Conservation (phyloP, 2,797 vertebrate species). For the Falco cherrug region DNA sequence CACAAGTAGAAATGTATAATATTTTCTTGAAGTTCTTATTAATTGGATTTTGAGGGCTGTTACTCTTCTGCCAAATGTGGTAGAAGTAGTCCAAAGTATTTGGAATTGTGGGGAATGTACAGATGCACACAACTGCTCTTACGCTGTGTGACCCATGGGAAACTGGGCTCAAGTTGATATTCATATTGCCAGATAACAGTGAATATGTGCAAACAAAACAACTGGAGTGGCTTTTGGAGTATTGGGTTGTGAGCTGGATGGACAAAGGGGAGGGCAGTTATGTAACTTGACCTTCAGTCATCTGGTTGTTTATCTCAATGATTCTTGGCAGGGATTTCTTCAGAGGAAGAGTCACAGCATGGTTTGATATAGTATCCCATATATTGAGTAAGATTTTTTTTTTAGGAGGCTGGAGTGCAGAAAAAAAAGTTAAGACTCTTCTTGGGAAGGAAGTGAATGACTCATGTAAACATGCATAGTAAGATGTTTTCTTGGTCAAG, state of each 20-base stretch:
- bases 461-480: background rate
- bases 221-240: background rate
- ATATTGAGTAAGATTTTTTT: background rate
- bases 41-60: background rate
- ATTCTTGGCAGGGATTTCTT: background rate
- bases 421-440: background rate
- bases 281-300: background rate
- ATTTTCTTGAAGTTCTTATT: background rate
- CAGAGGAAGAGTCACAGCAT: background rate
- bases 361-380: background rate
- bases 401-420: background rate
- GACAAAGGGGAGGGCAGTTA: background rate
- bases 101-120: background rate
- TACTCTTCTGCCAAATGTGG: background rate
- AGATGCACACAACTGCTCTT: background rate
- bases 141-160: background rate
- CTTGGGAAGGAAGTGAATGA: background rate
- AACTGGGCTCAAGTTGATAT: background rate
- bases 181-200: background rate
- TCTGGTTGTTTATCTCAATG: background rate
- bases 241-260: background rate
- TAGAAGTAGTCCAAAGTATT: background rate
- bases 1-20: background rate
- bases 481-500: background rate
- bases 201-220: background rate